Evolutionary conservation across 2,797 vertebrate genomes (phyloP).

Genomic region (Takifugu rubripes): DNA sequence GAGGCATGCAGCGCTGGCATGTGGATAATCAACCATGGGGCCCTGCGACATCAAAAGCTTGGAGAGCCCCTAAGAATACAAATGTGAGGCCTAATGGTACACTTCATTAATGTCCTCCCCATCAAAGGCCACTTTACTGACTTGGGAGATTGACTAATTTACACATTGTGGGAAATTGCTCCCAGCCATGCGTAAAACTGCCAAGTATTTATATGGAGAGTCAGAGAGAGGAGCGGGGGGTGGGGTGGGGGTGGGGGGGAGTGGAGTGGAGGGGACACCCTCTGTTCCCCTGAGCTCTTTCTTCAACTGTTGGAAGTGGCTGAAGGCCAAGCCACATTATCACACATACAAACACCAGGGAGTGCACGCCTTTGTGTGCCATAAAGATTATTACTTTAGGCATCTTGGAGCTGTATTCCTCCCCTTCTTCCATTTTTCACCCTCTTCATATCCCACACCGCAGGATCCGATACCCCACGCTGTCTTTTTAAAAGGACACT

Average conservation of each 20-base stretch:
- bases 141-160: slow-evolving; percentile 96
- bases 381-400: slow-evolving; percentile 53
- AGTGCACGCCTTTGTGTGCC: slow-evolving; percentile 56
- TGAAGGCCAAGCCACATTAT: slow-evolving; percentile 66
- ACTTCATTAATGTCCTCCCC: slow-evolving; percentile 90
- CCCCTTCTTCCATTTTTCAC: slow-evolving; percentile 11
- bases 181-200: slow-evolving; percentile 87
- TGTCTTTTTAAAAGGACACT: slow-evolving; percentile 14
- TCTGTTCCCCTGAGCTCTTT: slow-evolving; percentile 63
- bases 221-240: slow-evolving; percentile 56
- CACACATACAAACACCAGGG: slow-evolving; percentile 52
- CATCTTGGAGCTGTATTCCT: slow-evolving; percentile 34
- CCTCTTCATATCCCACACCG: slow-evolving; percentile 4
- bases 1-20: slow-evolving; percentile 81
- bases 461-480: neutral
- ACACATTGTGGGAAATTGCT: slow-evolving; percentile 98
- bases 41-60: slow-evolving; percentile 85
- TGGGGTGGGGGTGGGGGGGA: slow-evolving; percentile 47
- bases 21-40: slow-evolving; percentile 85
- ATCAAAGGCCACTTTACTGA: slow-evolving; percentile 93
- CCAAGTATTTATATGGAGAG: slow-evolving; percentile 80
- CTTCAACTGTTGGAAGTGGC: slow-evolving; percentile 68
- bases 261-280: slow-evolving; percentile 61
- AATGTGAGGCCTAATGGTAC: slow-evolving; percentile 88
- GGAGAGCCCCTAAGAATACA: slow-evolving; percentile 84